phyloP scores from a whole-genome alignment of 2,797 vertebrate species.

The Acanthurus lineatus region DNA sequence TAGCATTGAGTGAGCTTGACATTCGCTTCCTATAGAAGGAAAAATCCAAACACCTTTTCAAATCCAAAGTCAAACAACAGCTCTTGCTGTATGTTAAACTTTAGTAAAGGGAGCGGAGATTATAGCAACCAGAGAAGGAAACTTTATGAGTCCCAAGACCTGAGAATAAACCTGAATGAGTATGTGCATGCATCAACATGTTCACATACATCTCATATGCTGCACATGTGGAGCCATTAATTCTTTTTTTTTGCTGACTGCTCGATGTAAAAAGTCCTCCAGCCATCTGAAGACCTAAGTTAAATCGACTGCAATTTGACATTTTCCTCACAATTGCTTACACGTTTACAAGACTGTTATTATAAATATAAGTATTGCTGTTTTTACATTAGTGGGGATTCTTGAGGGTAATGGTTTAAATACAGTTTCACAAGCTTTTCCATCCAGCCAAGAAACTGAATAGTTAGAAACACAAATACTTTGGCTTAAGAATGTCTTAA shows the following conservation, averaged over 20 bases:
- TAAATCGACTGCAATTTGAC: not conserved
- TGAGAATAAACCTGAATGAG: not conserved
- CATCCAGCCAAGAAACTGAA: conserved; percentile 41
- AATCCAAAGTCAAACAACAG: conserved; percentile 46
- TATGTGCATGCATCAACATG: too few relatives aligned
- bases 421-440: conserved; percentile 22
- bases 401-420: conserved; percentile 25
- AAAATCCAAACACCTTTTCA: conserved; percentile 16
- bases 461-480: conserved; percentile 28
- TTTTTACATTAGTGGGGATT: conserved; percentile 43
- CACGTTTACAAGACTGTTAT: conserved; percentile 14
- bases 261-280: not conserved
- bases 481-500: conserved; percentile 18
- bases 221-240: not conserved
- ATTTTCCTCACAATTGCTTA: not conserved
- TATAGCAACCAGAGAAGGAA: not conserved
- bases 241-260: not conserved
- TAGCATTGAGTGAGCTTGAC: conserved; percentile 62
- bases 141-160: not conserved
- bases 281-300: not conserved
- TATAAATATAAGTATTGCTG: conserved; percentile 22
- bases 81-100: conserved; percentile 6
- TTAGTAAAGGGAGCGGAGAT: conserved; percentile 1
- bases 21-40: conserved; percentile 47
- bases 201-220: not conserved